Evolutionary conservation across 2,888 invertebrate genomes (phyloP).

Genomic region (Ennomos fuscantarius): DNA sequence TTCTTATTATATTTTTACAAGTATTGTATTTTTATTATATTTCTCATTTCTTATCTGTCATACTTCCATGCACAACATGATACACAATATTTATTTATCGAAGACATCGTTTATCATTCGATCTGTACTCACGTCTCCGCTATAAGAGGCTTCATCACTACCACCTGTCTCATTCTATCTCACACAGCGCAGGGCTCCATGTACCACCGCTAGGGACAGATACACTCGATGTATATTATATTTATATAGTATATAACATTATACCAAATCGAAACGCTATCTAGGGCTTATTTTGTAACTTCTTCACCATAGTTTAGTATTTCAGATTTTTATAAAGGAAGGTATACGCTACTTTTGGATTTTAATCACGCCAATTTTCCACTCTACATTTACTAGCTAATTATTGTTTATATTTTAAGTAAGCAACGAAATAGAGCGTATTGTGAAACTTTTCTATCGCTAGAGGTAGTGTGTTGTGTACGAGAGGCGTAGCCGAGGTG

Average conservation of each 20-base stretch:
- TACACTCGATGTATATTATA: constrained; percentile 57
- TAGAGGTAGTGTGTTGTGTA: constrained; percentile 60
- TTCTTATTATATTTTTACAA: constrained; percentile 55
- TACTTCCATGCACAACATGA: constrained; percentile 77
- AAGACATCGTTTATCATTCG: constrained; percentile 62
- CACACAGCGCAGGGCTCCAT: constrained; percentile 43
- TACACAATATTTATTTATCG: constrained; percentile 63
- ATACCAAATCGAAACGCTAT: constrained; percentile 53
- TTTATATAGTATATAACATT: constrained; percentile 49
- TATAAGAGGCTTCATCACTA: constrained; percentile 64
- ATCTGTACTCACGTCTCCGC: constrained; percentile 53
- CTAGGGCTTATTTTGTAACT: constrained; percentile 72
- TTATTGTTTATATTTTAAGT: constrained; percentile 65
- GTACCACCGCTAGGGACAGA: constrained; percentile 46
- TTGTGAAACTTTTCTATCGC: constrained; percentile 50
- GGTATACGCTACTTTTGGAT: constrained; percentile 63
- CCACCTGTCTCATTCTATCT: constrained; percentile 46
- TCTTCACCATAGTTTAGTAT: constrained; percentile 73
- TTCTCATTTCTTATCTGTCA: constrained; percentile 69
- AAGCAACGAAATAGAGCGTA: constrained; percentile 52
- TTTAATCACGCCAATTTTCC: constrained; percentile 72
- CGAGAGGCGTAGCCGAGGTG: constrained; percentile 53
- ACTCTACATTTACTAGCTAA: constrained; percentile 68
- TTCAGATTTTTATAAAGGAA: constrained; percentile 61
- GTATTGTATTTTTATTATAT: constrained; percentile 61